Evolutionary conservation across 2,113 vertebrate genomes (phyloP).

Genomic region (Pavo muticus): DNA sequence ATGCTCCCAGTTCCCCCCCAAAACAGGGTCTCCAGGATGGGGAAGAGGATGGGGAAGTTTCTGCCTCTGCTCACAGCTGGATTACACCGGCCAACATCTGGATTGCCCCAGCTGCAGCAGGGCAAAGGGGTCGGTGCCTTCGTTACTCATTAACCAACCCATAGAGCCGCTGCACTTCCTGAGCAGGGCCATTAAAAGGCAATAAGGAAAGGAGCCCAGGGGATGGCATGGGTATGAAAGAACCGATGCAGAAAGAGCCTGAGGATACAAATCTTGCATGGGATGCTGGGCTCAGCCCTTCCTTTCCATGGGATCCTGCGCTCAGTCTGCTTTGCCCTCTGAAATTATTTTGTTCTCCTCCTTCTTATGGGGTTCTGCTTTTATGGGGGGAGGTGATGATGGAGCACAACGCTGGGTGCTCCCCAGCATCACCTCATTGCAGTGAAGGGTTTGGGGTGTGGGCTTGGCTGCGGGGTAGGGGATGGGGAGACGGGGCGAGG

Average conservation of each 20-base stretch:
- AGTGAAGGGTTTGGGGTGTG: fast-evolving
- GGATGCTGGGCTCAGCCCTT: not conserved
- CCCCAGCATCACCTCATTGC: fast-evolving
- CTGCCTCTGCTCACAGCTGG: not conserved
- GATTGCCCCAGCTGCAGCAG: not conserved
- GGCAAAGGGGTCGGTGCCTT: not conserved
- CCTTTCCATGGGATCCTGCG: not conserved
- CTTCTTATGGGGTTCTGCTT: fast-evolving
- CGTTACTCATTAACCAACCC: slow-evolving; percentile 31
- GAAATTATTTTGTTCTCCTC: not conserved
- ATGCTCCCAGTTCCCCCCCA: too few relatives aligned
- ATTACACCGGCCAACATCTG: fast-evolving
- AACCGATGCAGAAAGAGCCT: not conserved
- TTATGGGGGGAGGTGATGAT: too few relatives aligned
- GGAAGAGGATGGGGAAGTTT: not conserved
- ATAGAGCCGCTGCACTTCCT: not conserved
- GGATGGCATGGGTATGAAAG: not conserved
- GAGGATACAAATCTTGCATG: fast-evolving
- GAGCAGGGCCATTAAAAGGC: slow-evolving; percentile 43
- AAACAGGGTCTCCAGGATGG: not conserved
- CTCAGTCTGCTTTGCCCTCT: not conserved
- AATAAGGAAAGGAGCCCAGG: not conserved
- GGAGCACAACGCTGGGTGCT: fast-evolving
- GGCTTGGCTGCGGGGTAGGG: fast-evolving
- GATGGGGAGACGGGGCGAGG: not conserved